These are phyloP conservation scores for Brachionus paranguensis DNA, from an alignment of 1,140 invertebrate species.

Conservation along the genomic window DNA sequence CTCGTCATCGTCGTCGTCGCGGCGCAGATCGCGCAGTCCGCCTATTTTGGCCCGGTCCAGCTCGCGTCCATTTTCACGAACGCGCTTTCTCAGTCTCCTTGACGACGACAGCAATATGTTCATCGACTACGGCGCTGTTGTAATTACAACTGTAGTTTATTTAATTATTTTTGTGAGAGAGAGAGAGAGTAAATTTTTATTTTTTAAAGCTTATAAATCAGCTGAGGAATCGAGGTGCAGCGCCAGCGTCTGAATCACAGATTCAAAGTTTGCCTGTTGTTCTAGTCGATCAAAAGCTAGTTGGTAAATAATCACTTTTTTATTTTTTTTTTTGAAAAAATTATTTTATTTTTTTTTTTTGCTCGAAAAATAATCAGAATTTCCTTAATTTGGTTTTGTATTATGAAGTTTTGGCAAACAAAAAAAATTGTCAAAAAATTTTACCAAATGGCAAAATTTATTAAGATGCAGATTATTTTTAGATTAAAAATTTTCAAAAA, in stretches of 20 bases:
- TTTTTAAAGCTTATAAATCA: conserved; percentile 31
- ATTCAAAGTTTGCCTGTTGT: conserved; percentile 21
- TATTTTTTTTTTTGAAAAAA: background rate
- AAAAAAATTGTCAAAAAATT: too few species aligned
- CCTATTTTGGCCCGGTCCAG: background rate
- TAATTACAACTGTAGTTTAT: background rate
- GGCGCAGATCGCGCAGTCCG: background rate
- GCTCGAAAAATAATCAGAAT: too few species aligned
- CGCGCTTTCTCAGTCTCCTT: conserved; percentile 6
- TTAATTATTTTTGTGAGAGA: background rate
- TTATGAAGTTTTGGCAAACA: too few species aligned
- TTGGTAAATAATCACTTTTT: background rate
- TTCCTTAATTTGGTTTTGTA: too few species aligned
- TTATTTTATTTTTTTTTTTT: too few species aligned
- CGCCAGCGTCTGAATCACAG: conserved; percentile 18
- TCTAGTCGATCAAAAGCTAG: background rate
- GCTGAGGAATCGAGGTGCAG: conserved; percentile 20
- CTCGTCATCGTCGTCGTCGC: background rate
- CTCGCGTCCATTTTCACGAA: background rate
- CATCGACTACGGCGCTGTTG: background rate
- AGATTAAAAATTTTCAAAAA: too few species aligned
- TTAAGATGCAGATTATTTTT: too few species aligned
- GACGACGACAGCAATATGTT: conserved; percentile 29
- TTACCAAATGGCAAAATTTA: too few species aligned
- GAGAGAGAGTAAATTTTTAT: background rate